A percentile compares a stretch with the other conserved stretches of the same genome.
Conservation (phyloP, 2,888 invertebrate genomes). For the Lordiphosa andalusiaca region DNA sequence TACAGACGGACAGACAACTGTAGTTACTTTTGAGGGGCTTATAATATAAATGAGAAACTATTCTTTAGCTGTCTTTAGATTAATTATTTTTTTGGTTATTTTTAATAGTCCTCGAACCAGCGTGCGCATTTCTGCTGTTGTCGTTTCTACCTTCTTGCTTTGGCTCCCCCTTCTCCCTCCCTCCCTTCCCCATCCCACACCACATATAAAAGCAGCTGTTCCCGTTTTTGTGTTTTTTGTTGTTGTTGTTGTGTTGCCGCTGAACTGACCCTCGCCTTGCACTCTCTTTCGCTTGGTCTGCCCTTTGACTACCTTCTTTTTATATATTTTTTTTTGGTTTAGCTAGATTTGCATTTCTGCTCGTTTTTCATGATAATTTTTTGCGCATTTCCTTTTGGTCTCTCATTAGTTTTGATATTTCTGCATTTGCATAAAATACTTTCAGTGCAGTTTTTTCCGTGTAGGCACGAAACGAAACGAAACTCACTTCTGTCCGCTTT, state of each 20-base stretch:
- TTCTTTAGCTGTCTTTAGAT: too few relatives aligned
- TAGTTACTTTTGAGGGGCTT: too few relatives aligned
- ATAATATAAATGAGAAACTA: too few relatives aligned
- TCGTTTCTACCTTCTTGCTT: slow-evolving; percentile 9
- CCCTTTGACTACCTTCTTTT: slow-evolving; percentile 15
- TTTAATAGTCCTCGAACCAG: too few relatives aligned
- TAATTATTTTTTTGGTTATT: too few relatives aligned
- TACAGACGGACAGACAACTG: too few relatives aligned
- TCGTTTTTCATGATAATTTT: slow-evolving; percentile 15
- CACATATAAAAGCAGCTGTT: slow-evolving; percentile 28
- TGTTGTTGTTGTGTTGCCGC: neutral
- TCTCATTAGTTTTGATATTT: slow-evolving; percentile 10
- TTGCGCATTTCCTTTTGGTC: slow-evolving; percentile 8
- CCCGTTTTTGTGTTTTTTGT: slow-evolving; percentile 12
- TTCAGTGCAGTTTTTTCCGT: neutral
- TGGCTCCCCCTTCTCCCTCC: neutral
- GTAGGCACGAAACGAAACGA: too few relatives aligned
- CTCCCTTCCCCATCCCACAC: neutral
- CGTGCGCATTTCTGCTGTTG: too few relatives aligned
- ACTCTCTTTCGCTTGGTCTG: slow-evolving; percentile 5
- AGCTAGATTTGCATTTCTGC: slow-evolving; percentile 16
- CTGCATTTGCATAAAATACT: neutral
- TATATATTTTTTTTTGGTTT: slow-evolving; percentile 11
- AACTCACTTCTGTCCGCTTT: neutral
- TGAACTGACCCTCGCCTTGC: slow-evolving; percentile 17